Base-by-base conservation (phyloP, 64 coral and sea anemone species). In the Orbicella faveolata region DNA sequence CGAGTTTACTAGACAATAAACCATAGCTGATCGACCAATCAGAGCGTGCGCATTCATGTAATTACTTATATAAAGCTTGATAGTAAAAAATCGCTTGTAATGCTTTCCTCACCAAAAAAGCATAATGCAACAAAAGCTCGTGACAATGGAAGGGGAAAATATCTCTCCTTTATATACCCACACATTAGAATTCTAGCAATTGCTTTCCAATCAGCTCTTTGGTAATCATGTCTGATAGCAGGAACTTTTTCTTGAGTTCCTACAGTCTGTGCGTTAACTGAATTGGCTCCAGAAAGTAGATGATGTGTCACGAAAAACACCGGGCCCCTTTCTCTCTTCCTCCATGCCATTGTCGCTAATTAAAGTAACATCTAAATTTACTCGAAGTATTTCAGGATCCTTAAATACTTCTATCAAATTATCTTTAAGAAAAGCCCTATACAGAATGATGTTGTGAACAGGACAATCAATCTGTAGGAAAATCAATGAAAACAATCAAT, bases 181-280 rank as follows among this genome's bases (percentile, higher is more conserved):
- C 92, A 86, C 54, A 90, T 61, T 61, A 94, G 18, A 90, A 94
- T 77, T 78, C 92, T 86, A 16, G 52, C 92, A 23, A 90, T 89
- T 79, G 75, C 83, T 23, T 94, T 73, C 88, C 92, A 94, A 57
- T 94, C 87, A 51, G 63, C 79, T 16, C 48, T 84, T 66, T 94
- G 92, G 33, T 90, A 94, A 85, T 94, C 88, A 78, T 94, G 88
- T 78, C 92, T 94, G 72, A 90, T 73, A 44, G 80, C 84, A 90
- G 88, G 92, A 35, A 94, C 89, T 83, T 88, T 95, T 53, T 95
- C 89, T 72, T 89, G 88, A 61, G 63, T 82, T 74, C 77, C 93
- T 69, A 70, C 86, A 23, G 93, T 65, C 87, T 68, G 70, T 57
- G 88, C 90, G 77, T 89, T 75, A 55, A 37, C 87, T n/a, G 84